These are phyloP conservation scores for Neogale vison DNA, from an alignment of 2,113 vertebrate species.

Conservation along the genomic window DNA sequence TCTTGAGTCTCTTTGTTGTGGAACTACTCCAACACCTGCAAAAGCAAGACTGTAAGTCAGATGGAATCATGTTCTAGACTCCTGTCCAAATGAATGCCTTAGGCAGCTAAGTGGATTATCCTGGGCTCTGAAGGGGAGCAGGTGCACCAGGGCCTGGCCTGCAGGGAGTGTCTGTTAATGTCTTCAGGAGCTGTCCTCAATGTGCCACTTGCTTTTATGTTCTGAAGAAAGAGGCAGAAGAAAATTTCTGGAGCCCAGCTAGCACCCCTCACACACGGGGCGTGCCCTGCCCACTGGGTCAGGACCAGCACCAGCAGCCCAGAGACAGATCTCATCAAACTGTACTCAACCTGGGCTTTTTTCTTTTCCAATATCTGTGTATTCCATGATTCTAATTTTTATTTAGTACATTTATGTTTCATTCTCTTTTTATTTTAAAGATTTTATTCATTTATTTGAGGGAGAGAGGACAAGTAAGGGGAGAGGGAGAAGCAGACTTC, in stretches of 20 bases:
- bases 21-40: not conserved
- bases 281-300: not conserved
- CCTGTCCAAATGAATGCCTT: not conserved
- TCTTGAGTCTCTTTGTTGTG: not conserved
- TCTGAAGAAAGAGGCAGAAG: conserved; percentile 37
- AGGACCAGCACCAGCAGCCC: not conserved
- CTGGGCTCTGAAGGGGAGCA: not conserved
- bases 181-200: not conserved
- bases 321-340: not conserved
- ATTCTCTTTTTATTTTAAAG: not conserved
- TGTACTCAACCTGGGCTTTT: not conserved
- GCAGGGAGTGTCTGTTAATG: not conserved
- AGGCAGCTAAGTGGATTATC: not conserved
- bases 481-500: not conserved
- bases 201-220: not conserved
- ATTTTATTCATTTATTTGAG: not conserved
- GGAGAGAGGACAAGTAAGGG: not conserved
- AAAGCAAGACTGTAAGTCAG: not conserved
- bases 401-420: not conserved
- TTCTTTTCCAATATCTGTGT: not conserved
- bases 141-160: not conserved
- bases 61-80: not conserved
- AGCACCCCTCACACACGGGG: not conserved
- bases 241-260: not conserved
- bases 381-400: not conserved